These are phyloP conservation scores for Danio rerio DNA, from an alignment of 2,113 vertebrate species.

Conservation along the genomic window GRCz12tu NC_133180.1:19493001-19493500, in stretches of 20 bases:
- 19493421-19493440: conserved; percentile 67
- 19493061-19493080: conserved; percentile 68
- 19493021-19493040: conserved; percentile 82
- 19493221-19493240: background rate
- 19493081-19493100: conserved; percentile 80
- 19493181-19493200: background rate
- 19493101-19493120: conserved; percentile 61
- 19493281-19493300: conserved; percentile 11
- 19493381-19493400: conserved; percentile 52
- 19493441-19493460: conserved; percentile 69
- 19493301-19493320: background rate
- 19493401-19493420: conserved; percentile 60
- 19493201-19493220: conserved; percentile 32
- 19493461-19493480: conserved; percentile 58
- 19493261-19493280: background rate
- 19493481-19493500: conserved; percentile 46
- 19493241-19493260: background rate
- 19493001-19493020: conserved; percentile 80
- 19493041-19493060: conserved; percentile 79
- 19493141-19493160: conserved; percentile 43
- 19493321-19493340: conserved; percentile 29
- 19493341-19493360: conserved; percentile 16
- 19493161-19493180: conserved; percentile 6
- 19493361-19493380: background rate
- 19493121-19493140: conserved; percentile 67